Base-by-base conservation (phyloP, 2,113 vertebrate species). In the Mus spicilegus region DNA sequence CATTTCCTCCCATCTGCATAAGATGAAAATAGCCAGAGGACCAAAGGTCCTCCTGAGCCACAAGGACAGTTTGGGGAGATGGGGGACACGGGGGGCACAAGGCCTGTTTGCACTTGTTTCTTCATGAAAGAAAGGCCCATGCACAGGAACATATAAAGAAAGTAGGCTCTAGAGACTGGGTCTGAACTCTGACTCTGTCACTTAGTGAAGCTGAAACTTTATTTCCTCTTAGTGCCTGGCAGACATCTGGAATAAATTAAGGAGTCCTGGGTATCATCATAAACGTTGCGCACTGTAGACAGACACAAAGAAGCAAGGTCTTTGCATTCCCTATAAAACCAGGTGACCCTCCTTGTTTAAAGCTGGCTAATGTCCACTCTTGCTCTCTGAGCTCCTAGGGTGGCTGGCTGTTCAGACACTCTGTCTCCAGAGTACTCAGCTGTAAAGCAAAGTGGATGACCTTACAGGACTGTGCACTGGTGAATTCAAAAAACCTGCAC, bases 171-270 rank as follows among this genome's bases (percentile, higher is more conserved):
- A 36, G 12, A 80, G 42, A 14, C 78, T 75, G 56, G 20, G 13
- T 51, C 56, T 95, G 49, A 90, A 65, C 33, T 88, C 33, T 70
- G 78, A 56, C 36, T 90, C 65, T 89, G 42, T 4, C 73, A 96
- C 72, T 65, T 14, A 76, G 75, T n/a, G 46, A 24, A 78, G 58
- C 8, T 8, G 39, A 82, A 82, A 90, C 20, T 49, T 92, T 42
- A 58, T 19, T 96, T 95, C 42, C 63, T 65, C 14, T 51, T 72
- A 58, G 7, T 69, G 70, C 20, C 24, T 85, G 36, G 51, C 28
- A 77, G 80, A 65, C 3, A n/a, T n/a, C 58, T 58, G 42, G 42
- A 95, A 69, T 67, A 42, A 49, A 75, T 73, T 30, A 80, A 89
- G 77, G 5, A 72, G 87, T 67, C 24, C 69, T 75, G 0, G 36